phyloP scores from a whole-genome alignment of 2,797 vertebrate genomes.

The Oreochromis mossambicus region DNA sequence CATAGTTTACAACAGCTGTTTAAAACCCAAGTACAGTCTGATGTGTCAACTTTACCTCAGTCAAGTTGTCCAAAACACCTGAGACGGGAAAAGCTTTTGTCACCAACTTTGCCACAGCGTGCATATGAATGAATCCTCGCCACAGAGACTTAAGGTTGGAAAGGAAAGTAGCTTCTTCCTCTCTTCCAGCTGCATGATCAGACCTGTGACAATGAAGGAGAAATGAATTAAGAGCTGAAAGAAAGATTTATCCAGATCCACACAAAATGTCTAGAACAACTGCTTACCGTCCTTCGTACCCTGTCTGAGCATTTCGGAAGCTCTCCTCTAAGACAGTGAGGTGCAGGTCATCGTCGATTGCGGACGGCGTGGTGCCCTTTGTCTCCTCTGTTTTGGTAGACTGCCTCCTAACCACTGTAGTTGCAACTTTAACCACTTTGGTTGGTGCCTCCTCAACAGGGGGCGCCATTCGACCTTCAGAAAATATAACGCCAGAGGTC shows the following conservation, averaged over 20 bases:
- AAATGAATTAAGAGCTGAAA: neutral
- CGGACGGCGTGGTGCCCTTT: conserved; percentile 70
- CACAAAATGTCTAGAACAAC: neutral
- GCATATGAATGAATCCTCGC: conserved; percentile 97
- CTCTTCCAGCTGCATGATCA: conserved; percentile 80
- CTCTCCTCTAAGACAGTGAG: conserved; percentile 88
- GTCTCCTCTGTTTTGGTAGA: conserved; percentile 84
- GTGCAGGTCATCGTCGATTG: conserved; percentile 80
- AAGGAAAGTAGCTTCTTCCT: conserved; percentile 88
- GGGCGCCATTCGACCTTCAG: conserved; percentile 92
- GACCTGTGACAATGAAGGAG: conserved; percentile 71
- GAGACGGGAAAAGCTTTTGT: conserved; percentile 95
- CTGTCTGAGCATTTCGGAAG: conserved; percentile 77
- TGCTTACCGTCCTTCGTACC: conserved; percentile 47
- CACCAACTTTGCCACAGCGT: conserved; percentile 93
- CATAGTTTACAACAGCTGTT: neutral
- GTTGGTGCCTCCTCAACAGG: conserved; percentile 89
- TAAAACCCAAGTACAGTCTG: neutral
- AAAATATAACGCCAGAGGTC: neutral
- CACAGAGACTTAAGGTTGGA: conserved; percentile 86
- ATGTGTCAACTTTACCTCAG: conserved; percentile 78
- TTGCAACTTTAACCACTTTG: conserved; percentile 92
- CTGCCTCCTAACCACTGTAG: conserved; percentile 86
- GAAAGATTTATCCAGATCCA: neutral
- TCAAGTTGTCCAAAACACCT: conserved; percentile 88